Base-by-base conservation (phyloP, 92 coral and sea anemone genomes). In the Galaxea fascicularis region DNA sequence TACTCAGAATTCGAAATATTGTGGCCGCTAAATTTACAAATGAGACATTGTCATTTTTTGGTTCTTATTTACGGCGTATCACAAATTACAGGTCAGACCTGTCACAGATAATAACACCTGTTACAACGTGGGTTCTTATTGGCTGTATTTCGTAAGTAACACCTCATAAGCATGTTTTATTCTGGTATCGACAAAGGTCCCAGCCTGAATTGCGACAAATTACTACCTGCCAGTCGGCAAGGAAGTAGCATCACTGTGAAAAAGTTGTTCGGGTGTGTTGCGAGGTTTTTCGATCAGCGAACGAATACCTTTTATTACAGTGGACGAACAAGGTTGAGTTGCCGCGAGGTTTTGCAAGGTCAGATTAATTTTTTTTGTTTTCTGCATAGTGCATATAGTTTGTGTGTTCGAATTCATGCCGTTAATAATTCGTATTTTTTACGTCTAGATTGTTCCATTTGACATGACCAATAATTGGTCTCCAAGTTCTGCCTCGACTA, bases 21-120 rank as follows among this genome's bases (percentile, higher is more conserved):
- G 21, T 57, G 21, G 21, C 22, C 21, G 63, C n/a, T 57, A 7
- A 57, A 57, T 1, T 57, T 57, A 13, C 29, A 60, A 21, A 24
- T 60, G 10, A 60, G 66, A 60, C 66, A 7, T 21, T 7, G 13
- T 1, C 0, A 60, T 60, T 21, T 60, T 8, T 21, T 18, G n/a
- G 18, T 17, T 17, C 9, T 17, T 16, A 22, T 60, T 16, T 4
- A 60, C 24, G 28, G 45, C 31, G 17, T 3, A 16, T 8, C 11
- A 4, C 49, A 35, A 20, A 62, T 20, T 8, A n/a, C 21, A 46
- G 10, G 52, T 14, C 35, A 12, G 12, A 77, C 16, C 13, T 9
- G 27, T 46, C 29, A 45, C 82, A 20, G 1, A 63, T 47, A 16
- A 31, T 14, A 65, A 18, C 75, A 79, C 75, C 84, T 79, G 84